These are phyloP conservation scores for Hirudinaria manillensis DNA, from an alignment of 2,888 invertebrate species.

Conservation along the genomic window DNA sequence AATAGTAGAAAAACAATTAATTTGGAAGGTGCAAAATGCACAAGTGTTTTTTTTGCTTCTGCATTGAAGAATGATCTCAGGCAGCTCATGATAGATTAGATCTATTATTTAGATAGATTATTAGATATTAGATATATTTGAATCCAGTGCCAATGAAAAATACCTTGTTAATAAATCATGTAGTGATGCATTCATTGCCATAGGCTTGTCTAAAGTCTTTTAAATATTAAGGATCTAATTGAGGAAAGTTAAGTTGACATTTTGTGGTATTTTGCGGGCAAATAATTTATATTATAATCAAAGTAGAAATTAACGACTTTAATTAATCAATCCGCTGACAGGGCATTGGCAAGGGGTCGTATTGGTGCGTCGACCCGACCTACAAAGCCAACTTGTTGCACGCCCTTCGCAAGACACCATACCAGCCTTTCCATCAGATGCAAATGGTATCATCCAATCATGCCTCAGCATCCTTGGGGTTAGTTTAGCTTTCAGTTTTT, in stretches of 20 bases:
- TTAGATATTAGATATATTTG: no score
- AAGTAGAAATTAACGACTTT: no score
- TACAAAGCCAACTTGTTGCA: slow-evolving; percentile 81
- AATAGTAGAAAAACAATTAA: neutral
- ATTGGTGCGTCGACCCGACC: slow-evolving; percentile 91
- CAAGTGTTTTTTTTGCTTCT: neutral
- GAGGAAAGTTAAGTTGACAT: no score
- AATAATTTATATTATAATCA: no score
- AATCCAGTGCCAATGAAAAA: no score
- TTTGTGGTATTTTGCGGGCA: no score
- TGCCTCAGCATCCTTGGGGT: neutral
- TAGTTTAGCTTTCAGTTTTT: neutral
- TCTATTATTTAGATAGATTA: neutral
- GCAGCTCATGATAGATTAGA: neutral
- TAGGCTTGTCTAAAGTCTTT: no score
- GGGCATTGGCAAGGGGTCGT: slow-evolving; percentile 87
- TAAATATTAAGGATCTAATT: no score
- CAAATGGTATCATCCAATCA: slow-evolving; percentile 44
- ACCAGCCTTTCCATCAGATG: slow-evolving; percentile 58
- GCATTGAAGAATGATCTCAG: neutral
- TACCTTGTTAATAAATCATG: no score
- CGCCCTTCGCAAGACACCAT: slow-evolving; percentile 79
- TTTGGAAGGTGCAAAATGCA: neutral
- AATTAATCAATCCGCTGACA: slow-evolving; percentile 47
- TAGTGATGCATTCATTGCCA: no score